Evolutionary conservation across 1,140 invertebrate genomes (phyloP), one percentile per base, ranked within the genome.

Genomic region (Anastrepha ludens): DNA sequence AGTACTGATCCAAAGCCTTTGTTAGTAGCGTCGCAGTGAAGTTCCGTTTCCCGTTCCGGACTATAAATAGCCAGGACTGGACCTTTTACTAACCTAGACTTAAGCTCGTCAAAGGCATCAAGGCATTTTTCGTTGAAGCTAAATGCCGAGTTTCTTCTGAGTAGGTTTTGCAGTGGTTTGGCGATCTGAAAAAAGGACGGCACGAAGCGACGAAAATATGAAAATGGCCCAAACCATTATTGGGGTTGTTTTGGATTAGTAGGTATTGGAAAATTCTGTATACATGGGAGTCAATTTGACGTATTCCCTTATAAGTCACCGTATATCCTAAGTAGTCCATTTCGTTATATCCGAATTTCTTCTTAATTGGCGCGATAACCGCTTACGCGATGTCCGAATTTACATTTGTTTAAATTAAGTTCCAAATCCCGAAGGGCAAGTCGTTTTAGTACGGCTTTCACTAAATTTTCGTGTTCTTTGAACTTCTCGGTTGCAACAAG

Each of bases 61-160:
- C 29, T 74, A 87, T 88, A 90, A 50, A 90, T 88, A 55, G 85
- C 59, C 15, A 91, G 81, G 55, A 90, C 70, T 11, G 90, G 90
- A 39, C 67, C 60, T 88, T 88, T 47, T n/a, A 62, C 62, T 62
- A 86, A 65, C 39, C 39, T 41, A 41, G n/a, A 17, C 86, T 60
- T 86, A 13, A 86, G 55, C n/a, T 59, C n/a, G n/a, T 86, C 6
- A 20, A 86, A 58, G n/a, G 50, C 17, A 58, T 86, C 20, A 20
- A 7, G 13, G 44, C 74, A 81, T 44, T 39, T n/a, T 47, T 81
- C 74, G 44, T 81, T 17, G 44, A 81, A 81, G 44, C 41, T 17
- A 81, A 44, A 81, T 44, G 7, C 9, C 4, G 29, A 39, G 41
- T 47, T 47, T 44, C 13, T 44, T 17, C 44, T 81, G 41, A 81